Percentiles rank a stretch among this genome's conserved stretches.
Evolutionary conservation across 1,140 invertebrate genomes (phyloP).

Genomic region (Thaumetopoea pityocampa): DNA sequence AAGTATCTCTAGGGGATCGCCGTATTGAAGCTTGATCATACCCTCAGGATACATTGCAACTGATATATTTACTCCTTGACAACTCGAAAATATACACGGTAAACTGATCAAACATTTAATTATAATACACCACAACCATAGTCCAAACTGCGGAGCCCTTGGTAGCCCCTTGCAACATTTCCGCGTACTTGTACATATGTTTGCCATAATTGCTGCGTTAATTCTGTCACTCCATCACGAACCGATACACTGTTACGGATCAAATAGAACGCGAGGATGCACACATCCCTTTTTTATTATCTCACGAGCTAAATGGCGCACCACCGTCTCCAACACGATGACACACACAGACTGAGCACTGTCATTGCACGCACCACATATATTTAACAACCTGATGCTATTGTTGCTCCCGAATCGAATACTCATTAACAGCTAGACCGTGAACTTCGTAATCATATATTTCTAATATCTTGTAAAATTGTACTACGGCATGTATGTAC

Average conservation of each 20-base stretch:
- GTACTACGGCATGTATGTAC: slow-evolving; percentile 41
- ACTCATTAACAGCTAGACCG: slow-evolving; percentile 26
- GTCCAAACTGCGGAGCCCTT: slow-evolving; percentile 41
- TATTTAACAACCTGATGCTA: slow-evolving; percentile 35
- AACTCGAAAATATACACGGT: slow-evolving; percentile 48
- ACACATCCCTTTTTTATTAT: slow-evolving; percentile 59
- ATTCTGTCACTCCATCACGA: slow-evolving; percentile 52
- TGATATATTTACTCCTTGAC: slow-evolving; percentile 40
- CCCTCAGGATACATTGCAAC: slow-evolving; percentile 42
- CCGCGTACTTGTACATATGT: slow-evolving; percentile 35
- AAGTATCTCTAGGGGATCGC: slow-evolving; percentile 51
- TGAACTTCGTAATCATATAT: slow-evolving; percentile 23
- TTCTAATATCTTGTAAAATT: slow-evolving; percentile 33
- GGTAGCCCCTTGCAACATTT: slow-evolving; percentile 44
- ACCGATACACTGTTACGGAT: slow-evolving; percentile 35
- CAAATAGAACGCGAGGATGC: slow-evolving; percentile 36
- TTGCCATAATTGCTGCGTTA: slow-evolving; percentile 53
- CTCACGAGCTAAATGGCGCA: slow-evolving; percentile 57
- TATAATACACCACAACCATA: slow-evolving; percentile 56
- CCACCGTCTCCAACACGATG: slow-evolving; percentile 47
- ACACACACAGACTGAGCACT: slow-evolving; percentile 48
- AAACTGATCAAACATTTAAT: slow-evolving; percentile 52
- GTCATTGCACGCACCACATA: slow-evolving; percentile 34
- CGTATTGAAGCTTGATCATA: slow-evolving; percentile 38
- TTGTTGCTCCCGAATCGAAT: slow-evolving; percentile 18